Evolutionary conservation across 92 coral and sea anemone species (phyloP), one percentile per base, ranked within the genome.

Genomic region (Isaurus tuberculatus): DNA sequence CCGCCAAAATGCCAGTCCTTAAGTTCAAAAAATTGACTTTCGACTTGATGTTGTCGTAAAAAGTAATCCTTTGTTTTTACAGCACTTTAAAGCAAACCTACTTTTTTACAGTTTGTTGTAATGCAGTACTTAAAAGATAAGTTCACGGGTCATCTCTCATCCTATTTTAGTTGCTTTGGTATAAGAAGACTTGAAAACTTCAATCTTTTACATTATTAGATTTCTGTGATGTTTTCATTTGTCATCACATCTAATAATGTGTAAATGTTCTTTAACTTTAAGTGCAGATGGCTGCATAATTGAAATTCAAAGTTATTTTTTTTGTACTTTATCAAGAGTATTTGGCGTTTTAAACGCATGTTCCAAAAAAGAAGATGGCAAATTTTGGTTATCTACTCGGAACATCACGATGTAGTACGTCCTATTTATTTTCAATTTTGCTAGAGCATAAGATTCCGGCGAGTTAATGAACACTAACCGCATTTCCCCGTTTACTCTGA

Each of bases 1-100:
- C 69, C 82, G 70, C 70, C 82, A 77, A 77, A 77, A 28, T 58
- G 8, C 33, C 55, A 19, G 9, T 25, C 58, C 30, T 43, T 58
- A 30, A n/a, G 70, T 37, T 40, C 46, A 40, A 40, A 55, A 58
- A 29, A 67, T 77, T 77, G 70, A 77, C 70, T 77, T 36, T 77
- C 11, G 68, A 33, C 57, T 77, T 60, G 51, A 8, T 57, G 82
- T 77, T 77, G 51, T 60, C 53, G 57, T 34, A 22, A 32, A 23
- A 14, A 58, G 22, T 33, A 29, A 27, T 63, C 31, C 49, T 77
- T 77, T 77, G 82, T 77, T 77, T 77, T 77, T 22, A 58, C 8
- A 60, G 4, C 48, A 77, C 69, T 58, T 44, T n/a, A 26, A 69
- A 57, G 23, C 69, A 14, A 53, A 5, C 48, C 26, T 31, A 7